These are phyloP conservation scores for Prorops nasuta DNA, from an alignment of 1,140 invertebrate genomes.

Conservation along the genomic window DNA sequence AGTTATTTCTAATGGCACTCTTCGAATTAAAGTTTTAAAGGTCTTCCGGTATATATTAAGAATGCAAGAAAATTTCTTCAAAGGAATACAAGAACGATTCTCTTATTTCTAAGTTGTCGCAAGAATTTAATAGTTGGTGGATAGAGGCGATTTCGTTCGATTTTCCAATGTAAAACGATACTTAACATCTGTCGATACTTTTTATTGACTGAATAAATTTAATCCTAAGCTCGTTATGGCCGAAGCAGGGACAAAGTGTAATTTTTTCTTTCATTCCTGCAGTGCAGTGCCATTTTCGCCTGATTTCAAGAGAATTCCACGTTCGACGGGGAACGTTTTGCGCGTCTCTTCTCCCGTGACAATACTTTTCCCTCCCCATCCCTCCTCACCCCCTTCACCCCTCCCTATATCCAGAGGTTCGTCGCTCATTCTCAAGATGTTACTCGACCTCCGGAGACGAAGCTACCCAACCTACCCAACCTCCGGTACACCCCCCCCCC, in stretches of 20 bases:
- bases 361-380: background rate
- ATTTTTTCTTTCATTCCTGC: background rate
- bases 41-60: conserved; percentile 42
- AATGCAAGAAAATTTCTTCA: background rate
- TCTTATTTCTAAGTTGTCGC: too few relatives aligned
- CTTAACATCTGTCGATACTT: too few relatives aligned
- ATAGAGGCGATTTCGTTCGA: too few relatives aligned
- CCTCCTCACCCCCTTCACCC: background rate
- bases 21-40: conserved; percentile 49
- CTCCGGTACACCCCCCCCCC: background rate
- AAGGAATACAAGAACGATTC: background rate
- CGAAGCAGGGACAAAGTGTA: background rate
- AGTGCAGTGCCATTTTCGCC: background rate
- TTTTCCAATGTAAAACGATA: too few relatives aligned
- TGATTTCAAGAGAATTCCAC: too few relatives aligned
- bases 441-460: conserved; percentile 12
- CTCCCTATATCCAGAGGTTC: background rate
- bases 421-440: conserved; percentile 10
- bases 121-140: too few relatives aligned
- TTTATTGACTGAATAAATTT: background rate
- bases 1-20: conserved; percentile 47
- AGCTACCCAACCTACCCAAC: conserved; percentile 1
- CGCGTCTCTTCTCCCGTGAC: background rate
- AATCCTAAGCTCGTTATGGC: background rate
- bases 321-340: background rate